Conservation (phyloP, 2,888 invertebrate genomes). For the Ormyrus labotus region DNA sequence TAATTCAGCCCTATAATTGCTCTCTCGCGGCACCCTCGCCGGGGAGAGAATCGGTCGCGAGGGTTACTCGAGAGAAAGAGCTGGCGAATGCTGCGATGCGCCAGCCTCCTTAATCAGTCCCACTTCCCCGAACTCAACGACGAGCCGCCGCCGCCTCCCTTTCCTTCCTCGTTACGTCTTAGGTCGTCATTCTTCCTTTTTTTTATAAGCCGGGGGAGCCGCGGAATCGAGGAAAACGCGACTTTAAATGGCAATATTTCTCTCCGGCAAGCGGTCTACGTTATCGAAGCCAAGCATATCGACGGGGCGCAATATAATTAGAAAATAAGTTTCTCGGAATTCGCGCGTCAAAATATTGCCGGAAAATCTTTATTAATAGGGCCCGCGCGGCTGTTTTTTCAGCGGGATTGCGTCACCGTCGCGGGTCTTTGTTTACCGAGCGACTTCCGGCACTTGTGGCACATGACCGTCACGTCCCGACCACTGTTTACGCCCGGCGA, state of each 20-base stretch:
- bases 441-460: constrained; percentile 46
- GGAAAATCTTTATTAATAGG: constrained; percentile 48
- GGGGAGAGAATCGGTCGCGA: constrained; percentile 58
- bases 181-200: constrained; percentile 60
- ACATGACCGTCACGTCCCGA: constrained; percentile 48
- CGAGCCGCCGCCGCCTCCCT: constrained; percentile 10
- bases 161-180: constrained; percentile 59
- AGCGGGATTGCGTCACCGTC: constrained; percentile 37
- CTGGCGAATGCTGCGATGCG: constrained; percentile 56
- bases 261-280: background rate
- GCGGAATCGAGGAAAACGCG: constrained; percentile 64
- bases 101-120: constrained; percentile 64
- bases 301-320: no score
- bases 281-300: constrained; percentile 25
- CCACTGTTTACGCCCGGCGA: constrained; percentile 40
- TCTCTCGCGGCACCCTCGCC: constrained; percentile 68
- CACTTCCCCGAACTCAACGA: constrained; percentile 42
- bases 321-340: background rate
- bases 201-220: constrained; percentile 55
- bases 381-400: constrained; percentile 1
- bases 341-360: constrained; percentile 31
- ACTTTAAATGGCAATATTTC: constrained; percentile 59
- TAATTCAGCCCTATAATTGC: constrained; percentile 75
- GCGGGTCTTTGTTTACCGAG: constrained; percentile 12
- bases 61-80: constrained; percentile 11